Evolutionary conservation across 2,888 invertebrate species (phyloP).

Genomic region (Brachynemurus nebulosus): DNA sequence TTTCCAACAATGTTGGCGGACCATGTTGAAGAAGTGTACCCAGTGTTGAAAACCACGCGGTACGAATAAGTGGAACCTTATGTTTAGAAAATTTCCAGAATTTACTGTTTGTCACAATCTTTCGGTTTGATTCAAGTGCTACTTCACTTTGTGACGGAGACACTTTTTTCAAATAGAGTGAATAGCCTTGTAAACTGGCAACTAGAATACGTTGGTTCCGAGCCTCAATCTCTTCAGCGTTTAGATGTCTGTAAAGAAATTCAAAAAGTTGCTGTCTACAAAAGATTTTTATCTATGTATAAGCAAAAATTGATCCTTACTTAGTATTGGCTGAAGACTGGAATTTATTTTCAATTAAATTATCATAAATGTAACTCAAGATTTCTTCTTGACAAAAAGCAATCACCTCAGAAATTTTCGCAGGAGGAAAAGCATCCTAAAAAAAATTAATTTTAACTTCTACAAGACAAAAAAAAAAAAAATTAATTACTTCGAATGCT

Average conservation of each 20-base stretch:
- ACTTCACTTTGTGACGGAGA: conserved; percentile 36
- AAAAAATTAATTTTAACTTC: conserved; percentile 16
- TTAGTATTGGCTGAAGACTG: too few relatives aligned
- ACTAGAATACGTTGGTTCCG: conserved; percentile 52
- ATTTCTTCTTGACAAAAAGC: conserved; percentile 74
- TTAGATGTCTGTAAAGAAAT: conserved; percentile 32
- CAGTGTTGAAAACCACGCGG: conserved; percentile 56
- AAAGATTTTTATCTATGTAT: neutral
- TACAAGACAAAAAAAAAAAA: neutral
- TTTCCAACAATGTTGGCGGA: conserved; percentile 32
- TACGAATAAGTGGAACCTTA: conserved; percentile 34
- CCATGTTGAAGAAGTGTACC: conserved; percentile 45
- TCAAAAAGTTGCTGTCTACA: too few relatives aligned
- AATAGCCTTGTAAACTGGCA: conserved; percentile 50
- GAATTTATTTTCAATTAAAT: conserved; percentile 49
- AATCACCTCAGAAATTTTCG: conserved; percentile 65
- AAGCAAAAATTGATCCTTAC: neutral
- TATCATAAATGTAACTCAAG: conserved; percentile 54
- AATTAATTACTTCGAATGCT: conserved; percentile 37
- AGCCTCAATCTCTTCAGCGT: conserved; percentile 50
- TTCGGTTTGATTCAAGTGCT: conserved; percentile 35
- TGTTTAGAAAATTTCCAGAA: conserved; percentile 62
- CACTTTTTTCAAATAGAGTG: conserved; percentile 44
- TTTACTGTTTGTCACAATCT: conserved; percentile 41
- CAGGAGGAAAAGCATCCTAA: conserved; percentile 62